phyloP scores from a whole-genome alignment of 2,797 vertebrate genomes.

The Cyprinella venusta region DNA sequence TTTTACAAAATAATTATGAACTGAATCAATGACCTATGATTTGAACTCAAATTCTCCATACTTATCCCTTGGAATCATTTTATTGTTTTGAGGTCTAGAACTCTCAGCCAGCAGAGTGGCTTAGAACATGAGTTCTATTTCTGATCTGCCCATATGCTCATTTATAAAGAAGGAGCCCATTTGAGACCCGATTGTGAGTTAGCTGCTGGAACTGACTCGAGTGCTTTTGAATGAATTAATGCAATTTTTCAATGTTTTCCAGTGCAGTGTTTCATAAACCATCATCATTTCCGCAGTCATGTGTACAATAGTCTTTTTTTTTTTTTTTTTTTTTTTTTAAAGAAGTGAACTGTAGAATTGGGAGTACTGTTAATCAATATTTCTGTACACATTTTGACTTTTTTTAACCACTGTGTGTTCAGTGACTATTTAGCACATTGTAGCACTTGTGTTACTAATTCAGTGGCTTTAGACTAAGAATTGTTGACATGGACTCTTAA shows the following conservation, averaged over 20 bases:
- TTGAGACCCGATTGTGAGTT: slow-evolving; percentile 21
- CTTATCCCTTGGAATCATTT: slow-evolving; percentile 3
- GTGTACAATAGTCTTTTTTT: neutral
- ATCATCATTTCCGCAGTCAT: slow-evolving; percentile 15
- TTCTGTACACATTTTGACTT: slow-evolving; percentile 21
- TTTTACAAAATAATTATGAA: slow-evolving; percentile 1
- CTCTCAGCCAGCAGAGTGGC: slow-evolving; percentile 7
- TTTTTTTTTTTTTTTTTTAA: no score
- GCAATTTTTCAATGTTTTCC: neutral
- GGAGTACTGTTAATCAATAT: slow-evolving; percentile 16
- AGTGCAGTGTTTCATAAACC: slow-evolving; percentile 13
- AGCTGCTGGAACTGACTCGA: slow-evolving; percentile 28
- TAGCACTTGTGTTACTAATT: slow-evolving; percentile 43
- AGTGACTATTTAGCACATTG: slow-evolving; percentile 46
- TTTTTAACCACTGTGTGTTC: slow-evolving; percentile 24
- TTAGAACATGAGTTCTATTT: slow-evolving; percentile 1
- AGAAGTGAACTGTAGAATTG: slow-evolving; percentile 28
- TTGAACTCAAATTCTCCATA: slow-evolving; percentile 6
- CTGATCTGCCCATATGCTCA: slow-evolving; percentile 2
- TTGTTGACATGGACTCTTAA: neutral
- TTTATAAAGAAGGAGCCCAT: slow-evolving; percentile 24
- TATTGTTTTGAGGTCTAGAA: slow-evolving; percentile 7
- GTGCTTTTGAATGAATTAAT: slow-evolving; percentile 28
- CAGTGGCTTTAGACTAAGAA: slow-evolving; percentile 29
- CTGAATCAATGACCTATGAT: neutral